phyloP scores from a whole-genome alignment of 2,888 invertebrate genomes.

The Ptychoptera albimana region DNA sequence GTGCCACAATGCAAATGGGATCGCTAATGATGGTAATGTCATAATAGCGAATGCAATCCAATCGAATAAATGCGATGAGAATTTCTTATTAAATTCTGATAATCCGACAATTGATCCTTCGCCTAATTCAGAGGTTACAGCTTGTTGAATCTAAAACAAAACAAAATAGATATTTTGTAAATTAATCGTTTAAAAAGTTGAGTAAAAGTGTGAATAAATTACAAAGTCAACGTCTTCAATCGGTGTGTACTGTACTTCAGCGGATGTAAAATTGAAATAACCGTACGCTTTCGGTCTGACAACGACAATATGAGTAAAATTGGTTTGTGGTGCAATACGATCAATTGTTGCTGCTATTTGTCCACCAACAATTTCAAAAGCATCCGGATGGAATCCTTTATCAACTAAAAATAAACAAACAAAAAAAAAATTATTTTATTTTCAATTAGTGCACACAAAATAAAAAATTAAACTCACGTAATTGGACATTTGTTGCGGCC shows the following conservation, averaged over 20 bases:
- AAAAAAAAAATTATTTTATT: not conserved
- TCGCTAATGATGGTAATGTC: conserved; percentile 86
- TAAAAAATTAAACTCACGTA: not conserved
- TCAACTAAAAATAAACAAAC: conserved; percentile 38
- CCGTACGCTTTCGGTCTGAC: conserved; percentile 80
- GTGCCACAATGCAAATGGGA: conserved; percentile 89
- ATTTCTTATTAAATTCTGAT: conserved; percentile 88
- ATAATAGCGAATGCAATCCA: conserved; percentile 96
- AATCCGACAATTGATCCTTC: conserved; percentile 87
- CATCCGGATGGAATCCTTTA: conserved; percentile 80
- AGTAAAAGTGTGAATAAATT: conserved; percentile 15
- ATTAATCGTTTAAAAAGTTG: not conserved
- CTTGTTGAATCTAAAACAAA: conserved; percentile 46
- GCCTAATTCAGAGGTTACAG: conserved; percentile 78
- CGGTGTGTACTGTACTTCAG: conserved; percentile 76
- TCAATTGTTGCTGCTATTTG: conserved; percentile 68
- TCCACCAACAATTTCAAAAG: conserved; percentile 81
- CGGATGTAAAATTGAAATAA: conserved; percentile 93
- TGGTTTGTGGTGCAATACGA: conserved; percentile 81
- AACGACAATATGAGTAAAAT: conserved; percentile 86
- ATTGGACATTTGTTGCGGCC: conserved; percentile 75
- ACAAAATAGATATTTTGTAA: conserved; percentile 3
- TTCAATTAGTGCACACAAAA: not conserved
- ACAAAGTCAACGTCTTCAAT: conserved; percentile 67
- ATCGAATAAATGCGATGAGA: conserved; percentile 92